Conservation (phyloP, 2,797 vertebrate species). For the Merluccius polli region DNA sequence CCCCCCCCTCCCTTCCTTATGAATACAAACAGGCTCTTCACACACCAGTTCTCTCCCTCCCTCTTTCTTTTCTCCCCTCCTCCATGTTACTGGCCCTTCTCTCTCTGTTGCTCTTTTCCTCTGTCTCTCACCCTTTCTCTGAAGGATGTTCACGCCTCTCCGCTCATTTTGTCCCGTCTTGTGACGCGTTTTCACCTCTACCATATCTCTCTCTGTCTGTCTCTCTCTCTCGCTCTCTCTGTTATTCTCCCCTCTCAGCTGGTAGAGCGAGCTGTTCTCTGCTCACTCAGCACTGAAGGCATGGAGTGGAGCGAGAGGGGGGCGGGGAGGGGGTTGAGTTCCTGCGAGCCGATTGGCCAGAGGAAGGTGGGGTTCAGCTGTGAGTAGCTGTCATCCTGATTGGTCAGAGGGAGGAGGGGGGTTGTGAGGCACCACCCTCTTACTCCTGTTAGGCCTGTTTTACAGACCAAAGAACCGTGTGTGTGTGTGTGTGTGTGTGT, state of each 20-base stretch:
- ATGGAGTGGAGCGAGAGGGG: constrained; percentile 35
- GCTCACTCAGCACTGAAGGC: constrained; percentile 77
- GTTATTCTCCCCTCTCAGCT: constrained; percentile 69
- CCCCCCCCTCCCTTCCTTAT: constrained; percentile 40
- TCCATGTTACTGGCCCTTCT: constrained; percentile 1
- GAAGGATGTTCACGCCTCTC: background rate
- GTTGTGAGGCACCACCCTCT: constrained; percentile 51
- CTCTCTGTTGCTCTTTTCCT: background rate
- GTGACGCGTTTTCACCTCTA: constrained; percentile 6
- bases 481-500: constrained; percentile 7
- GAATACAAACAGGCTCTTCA: constrained; percentile 56
- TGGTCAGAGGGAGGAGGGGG: constrained; percentile 40
- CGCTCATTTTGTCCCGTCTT: constrained; percentile 10
- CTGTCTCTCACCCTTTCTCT: constrained; percentile 23
- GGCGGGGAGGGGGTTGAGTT: constrained; percentile 1
- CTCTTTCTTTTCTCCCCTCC: constrained; percentile 39
- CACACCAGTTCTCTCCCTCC: constrained; percentile 40
- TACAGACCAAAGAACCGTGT: constrained; percentile 34
- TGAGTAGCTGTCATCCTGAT: constrained; percentile 45
- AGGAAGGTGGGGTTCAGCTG: constrained; percentile 51
- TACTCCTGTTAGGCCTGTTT: constrained; percentile 61
- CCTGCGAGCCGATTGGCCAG: constrained; percentile 58
- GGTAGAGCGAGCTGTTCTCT: constrained; percentile 70
- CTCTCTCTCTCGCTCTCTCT: constrained; percentile 21
- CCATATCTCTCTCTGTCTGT: constrained; percentile 16